These are phyloP conservation scores for Alligator sinensis DNA, from an alignment of 2,113 vertebrate species.

Conservation along the genomic window DNA sequence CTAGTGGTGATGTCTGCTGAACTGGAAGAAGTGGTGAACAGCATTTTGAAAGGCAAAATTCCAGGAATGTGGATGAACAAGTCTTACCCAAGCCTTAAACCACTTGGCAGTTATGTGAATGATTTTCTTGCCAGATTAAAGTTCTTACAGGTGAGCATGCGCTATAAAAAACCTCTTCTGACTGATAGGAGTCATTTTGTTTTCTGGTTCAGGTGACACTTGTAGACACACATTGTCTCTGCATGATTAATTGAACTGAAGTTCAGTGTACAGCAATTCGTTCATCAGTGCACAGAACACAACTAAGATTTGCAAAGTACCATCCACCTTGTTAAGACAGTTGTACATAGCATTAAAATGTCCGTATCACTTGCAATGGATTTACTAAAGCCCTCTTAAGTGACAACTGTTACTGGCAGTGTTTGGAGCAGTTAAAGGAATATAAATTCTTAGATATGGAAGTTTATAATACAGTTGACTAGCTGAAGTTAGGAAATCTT, in stretches of 20 bases:
- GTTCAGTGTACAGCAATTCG: neutral
- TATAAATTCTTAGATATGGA: neutral
- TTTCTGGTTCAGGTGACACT: neutral
- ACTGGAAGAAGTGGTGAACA: constrained; percentile 88
- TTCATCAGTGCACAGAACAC: neutral
- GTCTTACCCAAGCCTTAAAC: constrained; percentile 91
- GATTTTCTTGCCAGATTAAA: constrained; percentile 87
- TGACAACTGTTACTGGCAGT: neutral
- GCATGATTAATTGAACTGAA: neutral
- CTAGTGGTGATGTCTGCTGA: constrained; percentile 89
- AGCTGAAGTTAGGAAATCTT: neutral
- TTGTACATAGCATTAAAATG: neutral
- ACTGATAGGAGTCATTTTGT: neutral
- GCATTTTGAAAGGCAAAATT: constrained; percentile 88
- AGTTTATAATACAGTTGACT: neutral
- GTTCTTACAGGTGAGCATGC: constrained; percentile 85
- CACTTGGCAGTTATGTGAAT: constrained; percentile 88
- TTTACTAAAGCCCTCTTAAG: neutral
- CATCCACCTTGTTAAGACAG: neutral
- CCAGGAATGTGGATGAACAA: constrained; percentile 90
- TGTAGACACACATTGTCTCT: neutral
- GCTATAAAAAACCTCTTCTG: neutral
- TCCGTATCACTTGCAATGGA: neutral
- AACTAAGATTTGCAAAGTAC: neutral
- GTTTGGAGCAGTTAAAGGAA: neutral